Evolutionary conservation across 35 echinoderm and acorn worm species (phyloP).

Genomic region (Nesometra sesokonis): DNA sequence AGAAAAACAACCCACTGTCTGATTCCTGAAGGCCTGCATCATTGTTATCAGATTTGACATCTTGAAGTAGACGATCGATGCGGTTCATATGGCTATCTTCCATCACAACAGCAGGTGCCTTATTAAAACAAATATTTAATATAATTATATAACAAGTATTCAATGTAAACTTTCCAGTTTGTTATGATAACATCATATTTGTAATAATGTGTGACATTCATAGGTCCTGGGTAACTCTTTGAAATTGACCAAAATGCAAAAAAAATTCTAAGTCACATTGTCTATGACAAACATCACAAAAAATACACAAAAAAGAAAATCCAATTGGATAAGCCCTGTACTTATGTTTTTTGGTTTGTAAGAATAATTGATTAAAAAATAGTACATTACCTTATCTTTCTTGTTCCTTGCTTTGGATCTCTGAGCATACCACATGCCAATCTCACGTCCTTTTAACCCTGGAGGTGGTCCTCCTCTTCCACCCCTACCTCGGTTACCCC

Average conservation of each 20-base stretch:
- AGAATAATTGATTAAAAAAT: too few species aligned
- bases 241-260: too few species aligned
- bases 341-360: too few species aligned
- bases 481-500: background rate
- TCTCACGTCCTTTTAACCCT: constrained; percentile 65
- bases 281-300: background rate
- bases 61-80: constrained; percentile 35
- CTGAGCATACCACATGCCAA: constrained; percentile 81
- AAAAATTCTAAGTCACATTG: too few species aligned
- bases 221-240: too few species aligned
- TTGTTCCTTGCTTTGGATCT: constrained; percentile 32
- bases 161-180: too few species aligned
- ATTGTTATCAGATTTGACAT: constrained; percentile 20
- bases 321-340: too few species aligned
- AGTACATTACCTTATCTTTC: background rate
- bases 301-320: too few species aligned
- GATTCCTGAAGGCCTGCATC: background rate
- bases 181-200: too few species aligned
- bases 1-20: background rate
- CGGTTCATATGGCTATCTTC: constrained; percentile 17
- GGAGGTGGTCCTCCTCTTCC: constrained; percentile 21
- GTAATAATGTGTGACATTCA: too few species aligned
- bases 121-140: too few species aligned
- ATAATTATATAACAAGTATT: too few species aligned
- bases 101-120: constrained; percentile 53